phyloP scores from a whole-genome alignment of 2,888 invertebrate genomes.

The Mesoligia furuncula region DNA sequence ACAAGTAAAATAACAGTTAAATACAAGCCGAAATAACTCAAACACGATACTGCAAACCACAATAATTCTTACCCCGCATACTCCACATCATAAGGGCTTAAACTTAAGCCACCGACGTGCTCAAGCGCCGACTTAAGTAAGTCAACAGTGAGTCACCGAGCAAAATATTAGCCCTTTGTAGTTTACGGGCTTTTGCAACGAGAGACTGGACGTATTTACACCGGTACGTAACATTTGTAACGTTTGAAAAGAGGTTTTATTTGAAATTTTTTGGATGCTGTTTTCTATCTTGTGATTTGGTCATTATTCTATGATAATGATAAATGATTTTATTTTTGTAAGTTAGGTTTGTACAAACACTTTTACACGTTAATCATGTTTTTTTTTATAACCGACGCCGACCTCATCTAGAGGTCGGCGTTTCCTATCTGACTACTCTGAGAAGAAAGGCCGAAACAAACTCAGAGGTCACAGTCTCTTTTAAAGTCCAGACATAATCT shows the following conservation, averaged over 20 bases:
- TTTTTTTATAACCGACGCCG: no score
- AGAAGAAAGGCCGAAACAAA: no score
- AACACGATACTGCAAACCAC: background rate
- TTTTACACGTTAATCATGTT: no score
- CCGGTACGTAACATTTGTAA: conserved; percentile 29
- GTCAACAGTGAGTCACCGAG: conserved; percentile 71
- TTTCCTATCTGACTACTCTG: no score
- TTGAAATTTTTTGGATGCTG: background rate
- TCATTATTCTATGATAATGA: no score
- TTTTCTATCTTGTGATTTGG: background rate
- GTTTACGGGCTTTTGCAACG: conserved; percentile 67
- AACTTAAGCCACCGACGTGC: conserved; percentile 40
- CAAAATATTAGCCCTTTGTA: conserved; percentile 76
- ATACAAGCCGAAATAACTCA: conserved; percentile 12
- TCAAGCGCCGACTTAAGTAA: conserved; percentile 48
- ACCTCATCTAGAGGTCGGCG: no score
- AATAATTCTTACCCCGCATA: conserved; percentile 35
- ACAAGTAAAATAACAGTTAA: background rate
- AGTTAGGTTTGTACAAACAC: no score
- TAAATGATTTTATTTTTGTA: no score
- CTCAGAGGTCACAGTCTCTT: no score
- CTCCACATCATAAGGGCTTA: conserved; percentile 14
- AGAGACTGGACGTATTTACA: conserved; percentile 59
- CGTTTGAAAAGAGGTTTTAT: background rate
- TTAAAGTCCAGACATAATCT: no score